Base-by-base conservation (phyloP, 2,888 invertebrate genomes). In the Cheilosia soror region DNA sequence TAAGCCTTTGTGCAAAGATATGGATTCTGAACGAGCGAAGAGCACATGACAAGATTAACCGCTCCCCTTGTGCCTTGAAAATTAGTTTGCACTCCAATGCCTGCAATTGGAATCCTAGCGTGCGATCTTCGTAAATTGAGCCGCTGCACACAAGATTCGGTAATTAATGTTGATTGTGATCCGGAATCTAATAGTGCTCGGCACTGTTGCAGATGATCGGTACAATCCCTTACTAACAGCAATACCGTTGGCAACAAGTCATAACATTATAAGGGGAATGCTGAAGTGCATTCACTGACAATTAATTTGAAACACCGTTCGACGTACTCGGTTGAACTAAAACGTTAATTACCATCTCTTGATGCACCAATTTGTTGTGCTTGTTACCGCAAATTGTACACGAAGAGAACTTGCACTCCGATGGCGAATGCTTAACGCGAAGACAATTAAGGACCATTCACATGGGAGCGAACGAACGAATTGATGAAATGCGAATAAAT, bases 191-290 rank as follows among this genome's bases (percentile, higher is more conserved):
- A 20, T 20, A 20, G 20, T 20, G 20, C 20, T 20, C 20, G 20
- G 20, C 20, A 20, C 20, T 20, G 20, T 20, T 20, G 20, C 20
- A 20, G 20, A 0, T 20, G 20, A 20, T 20, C 20, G n/a, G n/a
- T n/a, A n/a, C n/a, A n/a, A n/a, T n/a, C 20, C 76, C 82, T 78
- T 11, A 68, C 31, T 25, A 53, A 55, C 7, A 68, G 6, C 2
- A 62, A 47, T 44, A 20, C 62, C 55, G 77, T 69, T 5, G 62
- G 68, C 6, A 69, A 62, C 25, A 77, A 40, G 62, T 60, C 7
- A 68, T 20, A 9, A 15, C 31, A 2, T 73, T 44, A 1, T 44
- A 25, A 15, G 6, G 4, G 15, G 55, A 29, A 27, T 40, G 4
- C 47, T 65, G 11, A 5, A 37, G 9, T 20, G 55, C 13, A 49